Evolutionary conservation across 2,888 invertebrate genomes (phyloP), one percentile per base, ranked within the genome.

Genomic region (Morpho deidamia): DNA sequence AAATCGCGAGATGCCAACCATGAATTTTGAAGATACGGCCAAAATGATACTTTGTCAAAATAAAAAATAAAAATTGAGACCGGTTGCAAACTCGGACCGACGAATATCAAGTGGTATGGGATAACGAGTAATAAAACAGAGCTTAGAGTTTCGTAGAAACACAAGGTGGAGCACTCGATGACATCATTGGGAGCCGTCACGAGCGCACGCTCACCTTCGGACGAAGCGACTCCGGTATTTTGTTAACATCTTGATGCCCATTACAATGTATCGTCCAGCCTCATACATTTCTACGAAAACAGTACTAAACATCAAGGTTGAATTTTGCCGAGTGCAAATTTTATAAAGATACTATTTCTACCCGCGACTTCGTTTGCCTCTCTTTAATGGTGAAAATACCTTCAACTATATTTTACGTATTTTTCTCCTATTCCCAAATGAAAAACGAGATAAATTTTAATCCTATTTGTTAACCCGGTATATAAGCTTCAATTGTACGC

Each of bases 111-210:
- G 63, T 65, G 73, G 68, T 71, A 51, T 55, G 53, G 70, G 73
- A 67, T 64, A 65, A 63, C 65, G 77, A 83, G 84, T 84, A 84
- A 81, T 80, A 85, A 85, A 78, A 72, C 66, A 69, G 74, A 72
- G 76, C 71, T 82, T 68, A 68, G 66, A 78, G 77, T 74, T 87
- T 86, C 86, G 81, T 78, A 77, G 85, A 88, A 87, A 69, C 70
- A 68, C 68, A 72, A 80, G 81, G 76, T 78, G 68, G 73, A 74
- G 71, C 66, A 62, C 60, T 61, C 62, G 82, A 83, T 87, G 87
- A 85, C 83, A 82, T 87, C 86, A 87, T 71, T 67, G 67, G 67
- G 68, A 65, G 69, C 67, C 71, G 61, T 62, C 68, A 66, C 58
- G 64, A 68, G 63, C 69, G 74, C 79, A 69, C 72, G 78, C 72